Conservation (phyloP, 2,113 vertebrate genomes). For the Pongo pygmaeus region DNA sequence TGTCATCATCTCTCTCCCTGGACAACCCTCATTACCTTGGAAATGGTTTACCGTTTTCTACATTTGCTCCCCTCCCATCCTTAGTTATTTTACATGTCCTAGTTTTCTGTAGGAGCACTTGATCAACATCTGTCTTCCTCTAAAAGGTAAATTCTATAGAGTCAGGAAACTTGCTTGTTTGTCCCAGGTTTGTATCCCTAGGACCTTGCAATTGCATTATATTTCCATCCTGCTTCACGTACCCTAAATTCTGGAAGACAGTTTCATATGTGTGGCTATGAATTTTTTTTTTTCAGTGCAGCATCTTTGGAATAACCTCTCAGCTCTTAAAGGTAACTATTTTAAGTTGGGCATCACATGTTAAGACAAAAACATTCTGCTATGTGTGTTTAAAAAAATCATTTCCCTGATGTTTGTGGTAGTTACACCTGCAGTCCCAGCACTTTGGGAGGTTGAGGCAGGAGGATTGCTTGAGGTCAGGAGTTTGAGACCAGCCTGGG, state of each 20-base stretch:
- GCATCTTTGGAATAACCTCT: neutral
- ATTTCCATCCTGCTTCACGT: neutral
- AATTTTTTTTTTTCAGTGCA: neutral
- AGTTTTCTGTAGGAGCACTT: neutral
- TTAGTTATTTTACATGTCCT: neutral
- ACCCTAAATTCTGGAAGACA: neutral
- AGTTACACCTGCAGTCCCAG: no score
- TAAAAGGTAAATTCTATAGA: neutral
- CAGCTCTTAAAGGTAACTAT: neutral
- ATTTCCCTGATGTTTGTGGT: neutral
- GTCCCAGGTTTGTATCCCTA: neutral
- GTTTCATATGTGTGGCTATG: neutral
- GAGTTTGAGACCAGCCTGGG: no score
- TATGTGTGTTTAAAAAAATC: neutral
- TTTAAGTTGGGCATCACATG: neutral
- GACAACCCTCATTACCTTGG: neutral
- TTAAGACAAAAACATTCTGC: neutral
- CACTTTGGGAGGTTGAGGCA: no score
- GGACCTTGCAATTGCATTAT: neutral
- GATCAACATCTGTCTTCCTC: neutral
- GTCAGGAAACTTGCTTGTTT: neutral
- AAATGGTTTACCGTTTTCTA: neutral
- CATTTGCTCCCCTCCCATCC: neutral
- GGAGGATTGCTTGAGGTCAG: no score
- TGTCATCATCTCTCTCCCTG: neutral